phyloP scores from a whole-genome alignment of 1,140 invertebrate genomes.

The Thalassaphorura encarpata region DNA sequence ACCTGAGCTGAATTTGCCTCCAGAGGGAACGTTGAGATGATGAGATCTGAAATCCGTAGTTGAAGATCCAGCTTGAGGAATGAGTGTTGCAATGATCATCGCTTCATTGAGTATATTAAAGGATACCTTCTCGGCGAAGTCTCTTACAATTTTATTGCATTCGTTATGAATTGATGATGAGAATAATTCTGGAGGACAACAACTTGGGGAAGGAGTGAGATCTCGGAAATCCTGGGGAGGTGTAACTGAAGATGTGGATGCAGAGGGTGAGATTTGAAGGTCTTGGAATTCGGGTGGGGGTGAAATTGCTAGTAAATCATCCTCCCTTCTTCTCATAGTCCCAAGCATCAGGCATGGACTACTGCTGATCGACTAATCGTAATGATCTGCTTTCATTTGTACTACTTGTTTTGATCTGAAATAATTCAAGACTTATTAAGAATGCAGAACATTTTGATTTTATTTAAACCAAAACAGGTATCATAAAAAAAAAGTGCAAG shows the following conservation, averaged over 20 bases:
- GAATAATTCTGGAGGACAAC: background rate
- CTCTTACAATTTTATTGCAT: too few species aligned
- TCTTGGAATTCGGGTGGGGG: conserved; percentile 25
- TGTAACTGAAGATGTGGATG: background rate
- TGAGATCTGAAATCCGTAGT: conserved; percentile 1
- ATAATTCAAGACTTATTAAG: too few species aligned
- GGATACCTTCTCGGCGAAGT: conserved; percentile 29
- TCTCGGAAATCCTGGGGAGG: conserved; percentile 19
- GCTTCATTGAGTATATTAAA: conserved; percentile 29
- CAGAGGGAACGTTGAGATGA: conserved; percentile 7
- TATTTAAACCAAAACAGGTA: too few species aligned
- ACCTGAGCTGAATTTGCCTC: conserved; percentile 19
- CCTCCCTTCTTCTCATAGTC: conserved; percentile 21
- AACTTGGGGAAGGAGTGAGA: conserved; percentile 3
- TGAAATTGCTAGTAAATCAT: conserved; percentile 28
- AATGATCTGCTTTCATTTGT: too few species aligned
- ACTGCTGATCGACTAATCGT: too few species aligned
- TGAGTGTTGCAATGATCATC: conserved; percentile 26
- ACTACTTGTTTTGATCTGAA: too few species aligned
- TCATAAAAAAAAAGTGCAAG: too few species aligned
- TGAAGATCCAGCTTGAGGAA: conserved; percentile 12
- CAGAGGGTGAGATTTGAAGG: background rate
- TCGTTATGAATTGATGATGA: background rate
- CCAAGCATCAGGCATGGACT: too few species aligned
- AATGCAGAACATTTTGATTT: too few species aligned